Conservation (phyloP, 1,140 invertebrate genomes). For the Lordiphosa collinella region DNA sequence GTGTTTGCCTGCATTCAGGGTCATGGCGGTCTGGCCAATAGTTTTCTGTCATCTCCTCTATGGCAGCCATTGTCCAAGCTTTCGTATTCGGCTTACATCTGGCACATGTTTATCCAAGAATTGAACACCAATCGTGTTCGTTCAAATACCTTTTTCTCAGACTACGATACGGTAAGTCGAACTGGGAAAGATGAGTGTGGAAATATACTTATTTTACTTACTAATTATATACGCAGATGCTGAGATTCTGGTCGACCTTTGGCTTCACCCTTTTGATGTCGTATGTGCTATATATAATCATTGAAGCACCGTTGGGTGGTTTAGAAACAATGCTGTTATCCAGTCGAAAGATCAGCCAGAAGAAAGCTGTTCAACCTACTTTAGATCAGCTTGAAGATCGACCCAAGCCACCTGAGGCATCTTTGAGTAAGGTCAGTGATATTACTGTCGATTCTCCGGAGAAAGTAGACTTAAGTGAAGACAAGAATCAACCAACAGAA, state of each 20-base stretch:
- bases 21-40: slow-evolving; percentile 82
- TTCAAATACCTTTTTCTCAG: slow-evolving; percentile 34
- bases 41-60: slow-evolving; percentile 80
- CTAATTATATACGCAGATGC: slow-evolving; percentile 25
- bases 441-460: no score
- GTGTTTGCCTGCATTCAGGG: slow-evolving; percentile 85
- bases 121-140: slow-evolving; percentile 30
- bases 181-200: not conserved
- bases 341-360: no score
- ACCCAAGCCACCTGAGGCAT: not conserved
- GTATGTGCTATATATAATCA: slow-evolving; percentile 21
- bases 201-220: not conserved
- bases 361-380: not conserved
- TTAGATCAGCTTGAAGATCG: not conserved
- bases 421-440: no score
- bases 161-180: slow-evolving; percentile 55
- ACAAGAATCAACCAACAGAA: no score
- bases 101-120: slow-evolving; percentile 77
- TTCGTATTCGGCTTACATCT: slow-evolving; percentile 81
- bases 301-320: slow-evolving; percentile 51
- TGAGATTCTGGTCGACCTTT: slow-evolving; percentile 50
- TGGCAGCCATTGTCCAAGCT: slow-evolving; percentile 81
- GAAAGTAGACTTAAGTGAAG: no score
- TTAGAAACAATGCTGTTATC: slow-evolving; percentile 29
- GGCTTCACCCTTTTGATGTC: slow-evolving; percentile 54